Base-by-base conservation (phyloP, 2,113 vertebrate species). In the Ornithorhynchus anatinus region DNA sequence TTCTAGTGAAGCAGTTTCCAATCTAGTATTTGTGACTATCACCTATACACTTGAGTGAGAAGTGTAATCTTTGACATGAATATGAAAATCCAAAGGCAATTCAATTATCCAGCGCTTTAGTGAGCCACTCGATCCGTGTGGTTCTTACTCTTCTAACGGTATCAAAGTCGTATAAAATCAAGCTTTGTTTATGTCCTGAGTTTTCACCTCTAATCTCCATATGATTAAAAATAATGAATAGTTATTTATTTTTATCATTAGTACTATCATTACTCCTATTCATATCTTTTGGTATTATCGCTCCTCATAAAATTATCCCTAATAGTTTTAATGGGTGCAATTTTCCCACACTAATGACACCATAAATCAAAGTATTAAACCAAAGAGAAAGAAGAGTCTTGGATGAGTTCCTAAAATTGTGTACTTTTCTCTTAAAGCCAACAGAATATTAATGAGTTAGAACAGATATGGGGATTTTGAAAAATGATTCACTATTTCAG, bases 151-250 rank as follows among this genome's bases (percentile, higher is more conserved):
- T 66, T 69, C 51, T 56, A 12, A 61, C 54, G 38, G 15, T 59
- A 79, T 77, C 52, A 57, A 69, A 47, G 67, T 80, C 3, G 6
- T 42, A 12, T 52, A 45, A 84, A 86, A 71, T 63, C 32, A 60
- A 35, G 25, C 70, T 69, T 72, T 89, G 79, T 89, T 87, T 89
- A 84, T 87, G 87, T 89, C 87, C 51, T 81, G 63, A 79, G 70
- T 82, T 81, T 84, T 86, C 74, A 44, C 70, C 84, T 82, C 54
- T 65, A 7, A 75, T 71, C 72, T 79, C 84, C 66, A 81, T 82
- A 82, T 75, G 62, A 85, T 87, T 87, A 75, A 79, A 79, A 84
- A 79, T 84, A 82, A 86, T 84, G 77, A 84, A 79, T 59, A 75
- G 68, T 82, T 81, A 89, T 84, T 84, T 84, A 84, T 84, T 84